phyloP scores from a whole-genome alignment of 2,797 vertebrate genomes.

The Chanos chanos region DNA sequence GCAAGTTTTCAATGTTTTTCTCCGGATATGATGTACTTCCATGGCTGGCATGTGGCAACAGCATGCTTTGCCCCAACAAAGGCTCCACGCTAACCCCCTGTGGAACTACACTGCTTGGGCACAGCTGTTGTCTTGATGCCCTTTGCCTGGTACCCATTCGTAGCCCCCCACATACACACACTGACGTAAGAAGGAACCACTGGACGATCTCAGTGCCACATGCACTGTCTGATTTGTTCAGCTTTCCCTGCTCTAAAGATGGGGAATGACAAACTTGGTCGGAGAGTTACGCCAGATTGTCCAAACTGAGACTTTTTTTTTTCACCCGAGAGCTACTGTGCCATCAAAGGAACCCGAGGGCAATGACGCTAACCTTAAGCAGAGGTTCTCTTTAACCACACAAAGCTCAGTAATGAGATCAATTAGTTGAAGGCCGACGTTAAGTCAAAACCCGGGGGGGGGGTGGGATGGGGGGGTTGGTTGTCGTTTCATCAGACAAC shows the following conservation, averaged over 20 bases:
- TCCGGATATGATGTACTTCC: constrained; percentile 36
- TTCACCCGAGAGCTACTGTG: constrained; percentile 36
- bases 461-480: constrained; percentile 16
- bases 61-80: constrained; percentile 23
- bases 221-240: neutral
- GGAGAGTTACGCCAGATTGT: neutral
- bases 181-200: neutral
- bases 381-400: constrained; percentile 58
- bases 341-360: constrained; percentile 55
- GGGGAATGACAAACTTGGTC: neutral
- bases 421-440: constrained; percentile 56
- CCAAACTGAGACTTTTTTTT: constrained; percentile 14
- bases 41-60: constrained; percentile 39
- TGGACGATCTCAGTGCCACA: constrained; percentile 6
- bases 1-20: constrained; percentile 30
- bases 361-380: constrained; percentile 66
- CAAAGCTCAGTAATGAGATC: constrained; percentile 62
- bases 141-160: constrained; percentile 21
- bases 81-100: constrained; percentile 29
- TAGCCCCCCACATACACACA: too few relatives aligned
- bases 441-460: constrained; percentile 29
- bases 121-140: constrained; percentile 57
- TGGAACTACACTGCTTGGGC: constrained; percentile 39
- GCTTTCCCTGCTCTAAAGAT: neutral
- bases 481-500: constrained; percentile 65